These are phyloP conservation scores for Pygmarrhopalites habei DNA, from an alignment of 1,140 invertebrate genomes.

Conservation along the genomic window DNA sequence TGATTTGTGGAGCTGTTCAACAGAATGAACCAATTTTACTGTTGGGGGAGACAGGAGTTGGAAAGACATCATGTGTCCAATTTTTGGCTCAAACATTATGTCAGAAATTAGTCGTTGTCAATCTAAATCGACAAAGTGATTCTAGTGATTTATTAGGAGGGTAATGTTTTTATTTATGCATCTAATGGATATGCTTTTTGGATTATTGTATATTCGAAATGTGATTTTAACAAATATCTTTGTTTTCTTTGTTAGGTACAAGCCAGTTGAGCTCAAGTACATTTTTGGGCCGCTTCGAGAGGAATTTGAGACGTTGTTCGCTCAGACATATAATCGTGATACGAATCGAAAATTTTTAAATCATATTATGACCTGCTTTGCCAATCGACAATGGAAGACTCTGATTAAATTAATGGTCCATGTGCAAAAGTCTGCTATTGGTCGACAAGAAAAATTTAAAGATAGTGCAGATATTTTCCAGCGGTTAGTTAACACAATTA, in stretches of 20 bases:
- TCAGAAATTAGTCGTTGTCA: conserved; percentile 86
- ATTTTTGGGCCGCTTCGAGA: conserved; percentile 70
- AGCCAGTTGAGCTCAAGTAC: conserved; percentile 85
- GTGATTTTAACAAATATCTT: neutral
- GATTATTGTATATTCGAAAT: no score
- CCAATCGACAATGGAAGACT: conserved; percentile 61
- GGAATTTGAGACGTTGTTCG: conserved; percentile 80
- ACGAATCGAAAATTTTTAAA: conserved; percentile 79
- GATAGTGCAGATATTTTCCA: neutral
- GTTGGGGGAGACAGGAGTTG: conserved; percentile 96
- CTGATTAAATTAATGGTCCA: conserved; percentile 69
- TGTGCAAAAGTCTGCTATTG: conserved; percentile 59
- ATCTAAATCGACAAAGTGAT: conserved; percentile 99
- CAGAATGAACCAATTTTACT: conserved; percentile 85
- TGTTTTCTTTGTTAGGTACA: conserved; percentile 57
- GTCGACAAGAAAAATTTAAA: neutral
- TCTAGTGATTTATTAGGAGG: conserved; percentile 92
- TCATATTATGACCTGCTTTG: conserved; percentile 67
- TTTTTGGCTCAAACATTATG: conserved; percentile 77
- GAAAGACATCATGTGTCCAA: conserved; percentile 95
- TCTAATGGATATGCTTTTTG: neutral
- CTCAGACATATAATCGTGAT: conserved; percentile 64
- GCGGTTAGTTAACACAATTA: neutral
- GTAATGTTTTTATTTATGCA: conserved; percentile 40
- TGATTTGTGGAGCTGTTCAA: conserved; percentile 69